Evolutionary conservation across 2,113 vertebrate species (phyloP).

Genomic region (Channa maculata): DNA sequence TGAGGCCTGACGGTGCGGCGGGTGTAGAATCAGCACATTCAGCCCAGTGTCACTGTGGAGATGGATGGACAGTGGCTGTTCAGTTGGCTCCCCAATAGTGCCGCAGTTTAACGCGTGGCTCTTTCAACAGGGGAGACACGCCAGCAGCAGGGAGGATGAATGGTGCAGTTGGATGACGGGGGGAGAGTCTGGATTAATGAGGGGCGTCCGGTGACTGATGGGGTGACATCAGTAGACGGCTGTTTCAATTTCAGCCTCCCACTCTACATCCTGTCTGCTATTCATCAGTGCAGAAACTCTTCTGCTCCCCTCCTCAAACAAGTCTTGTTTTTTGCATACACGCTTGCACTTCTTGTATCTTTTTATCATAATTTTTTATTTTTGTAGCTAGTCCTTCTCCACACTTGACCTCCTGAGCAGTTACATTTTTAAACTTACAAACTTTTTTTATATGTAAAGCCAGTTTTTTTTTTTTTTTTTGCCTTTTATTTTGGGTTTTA

Average conservation of each 20-base stretch:
- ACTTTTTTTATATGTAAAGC: background rate
- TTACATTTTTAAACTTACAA: background rate
- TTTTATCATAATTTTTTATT: background rate
- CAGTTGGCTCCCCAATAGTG: slow-evolving; percentile 48
- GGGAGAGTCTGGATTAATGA: slow-evolving; percentile 72
- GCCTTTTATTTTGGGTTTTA: slow-evolving; percentile 8
- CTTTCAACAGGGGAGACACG: slow-evolving; percentile 50
- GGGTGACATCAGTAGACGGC: slow-evolving; percentile 68
- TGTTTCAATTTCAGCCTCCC: slow-evolving; percentile 78
- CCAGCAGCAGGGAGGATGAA: slow-evolving; percentile 62
- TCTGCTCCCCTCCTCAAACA: slow-evolving; percentile 18
- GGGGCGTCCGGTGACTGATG: slow-evolving; percentile 76
- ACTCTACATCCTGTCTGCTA: slow-evolving; percentile 65
- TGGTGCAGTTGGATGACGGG: slow-evolving; percentile 41
- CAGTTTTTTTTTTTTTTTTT: background rate
- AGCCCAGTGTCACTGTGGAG: slow-evolving; percentile 58
- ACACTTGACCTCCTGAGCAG: slow-evolving; percentile 7
- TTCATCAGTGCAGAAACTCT: slow-evolving; percentile 51
- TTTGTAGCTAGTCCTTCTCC: background rate
- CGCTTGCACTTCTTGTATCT: background rate
- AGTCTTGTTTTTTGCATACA: background rate
- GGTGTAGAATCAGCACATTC: slow-evolving; percentile 47
- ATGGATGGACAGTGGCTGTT: slow-evolving; percentile 70
- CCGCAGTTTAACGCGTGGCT: slow-evolving; percentile 45
- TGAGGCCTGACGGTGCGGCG: slow-evolving; percentile 40